Evolutionary conservation across 2,888 invertebrate genomes (phyloP).

Genomic region (Thyatira batis): DNA sequence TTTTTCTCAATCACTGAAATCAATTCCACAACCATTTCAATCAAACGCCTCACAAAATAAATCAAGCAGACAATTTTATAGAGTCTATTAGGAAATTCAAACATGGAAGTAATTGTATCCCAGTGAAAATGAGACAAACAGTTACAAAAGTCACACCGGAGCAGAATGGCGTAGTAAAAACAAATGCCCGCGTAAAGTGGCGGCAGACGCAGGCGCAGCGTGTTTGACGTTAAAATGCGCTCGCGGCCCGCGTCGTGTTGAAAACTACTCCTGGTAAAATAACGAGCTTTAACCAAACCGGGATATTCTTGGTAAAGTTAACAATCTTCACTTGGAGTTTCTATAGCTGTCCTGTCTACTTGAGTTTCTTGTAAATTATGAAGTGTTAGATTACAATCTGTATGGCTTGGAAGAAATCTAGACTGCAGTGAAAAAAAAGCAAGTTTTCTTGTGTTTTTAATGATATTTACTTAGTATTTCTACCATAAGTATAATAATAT

Average conservation of each 20-base stretch:
- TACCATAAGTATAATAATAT: too few species aligned
- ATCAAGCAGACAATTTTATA: background rate
- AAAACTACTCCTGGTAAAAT: slow-evolving; percentile 32
- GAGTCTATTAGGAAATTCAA: background rate
- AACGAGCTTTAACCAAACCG: slow-evolving; percentile 39
- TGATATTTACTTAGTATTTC: too few species aligned
- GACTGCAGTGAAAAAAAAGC: background rate
- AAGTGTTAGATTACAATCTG: slow-evolving; percentile 32
- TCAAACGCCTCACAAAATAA: background rate
- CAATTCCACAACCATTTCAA: too few species aligned
- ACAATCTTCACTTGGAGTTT: slow-evolving; percentile 38
- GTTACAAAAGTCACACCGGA: background rate
- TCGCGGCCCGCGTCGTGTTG: slow-evolving; percentile 14
- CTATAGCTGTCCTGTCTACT: slow-evolving; percentile 18
- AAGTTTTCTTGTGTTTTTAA: background rate
- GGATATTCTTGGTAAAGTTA: slow-evolving; percentile 42
- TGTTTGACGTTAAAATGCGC: slow-evolving; percentile 42
- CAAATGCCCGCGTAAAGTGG: slow-evolving; percentile 44
- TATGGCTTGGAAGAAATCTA: background rate
- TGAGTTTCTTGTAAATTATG: slow-evolving; percentile 20
- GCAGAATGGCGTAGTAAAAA: slow-evolving; percentile 41
- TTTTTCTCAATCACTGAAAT: too few species aligned
- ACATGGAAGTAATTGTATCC: background rate
- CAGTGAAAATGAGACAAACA: background rate
- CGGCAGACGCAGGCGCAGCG: slow-evolving; percentile 38